phyloP scores from a whole-genome alignment of 2,888 invertebrate genomes.

The Nysson spinosus region DNA sequence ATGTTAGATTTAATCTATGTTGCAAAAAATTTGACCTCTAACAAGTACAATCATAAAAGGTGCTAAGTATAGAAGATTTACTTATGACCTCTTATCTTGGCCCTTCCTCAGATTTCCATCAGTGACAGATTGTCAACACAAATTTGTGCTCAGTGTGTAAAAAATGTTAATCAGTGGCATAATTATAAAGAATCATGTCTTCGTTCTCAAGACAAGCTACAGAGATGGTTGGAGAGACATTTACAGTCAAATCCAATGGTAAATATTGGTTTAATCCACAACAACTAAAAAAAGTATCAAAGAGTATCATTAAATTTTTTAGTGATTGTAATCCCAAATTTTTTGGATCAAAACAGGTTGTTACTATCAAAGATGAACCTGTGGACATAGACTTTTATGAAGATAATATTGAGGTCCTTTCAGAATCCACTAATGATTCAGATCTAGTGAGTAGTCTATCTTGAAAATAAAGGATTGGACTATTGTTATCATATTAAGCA shows the following conservation, averaged over 20 bases:
- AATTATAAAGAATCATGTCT: constrained; percentile 83
- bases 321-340: neutral
- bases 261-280: constrained; percentile 14
- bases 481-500: neutral
- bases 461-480: neutral
- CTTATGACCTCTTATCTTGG: neutral
- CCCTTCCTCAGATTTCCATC: constrained; percentile 81
- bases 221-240: constrained; percentile 78
- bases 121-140: constrained; percentile 83
- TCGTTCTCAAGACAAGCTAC: constrained; percentile 83
- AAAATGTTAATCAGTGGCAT: constrained; percentile 84
- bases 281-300: no score
- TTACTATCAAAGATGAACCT: constrained; percentile 81
- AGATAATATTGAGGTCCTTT: constrained; percentile 50
- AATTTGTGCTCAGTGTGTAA: constrained; percentile 83
- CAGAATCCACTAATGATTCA: constrained; percentile 32
- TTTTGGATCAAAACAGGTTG: constrained; percentile 60
- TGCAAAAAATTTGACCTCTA: no score
- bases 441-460: constrained; percentile 28
- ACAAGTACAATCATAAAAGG: no score
- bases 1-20: no score
- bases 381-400: constrained; percentile 75
- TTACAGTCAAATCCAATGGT: constrained; percentile 49
- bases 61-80: neutral
- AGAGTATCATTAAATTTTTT: no score